These are phyloP conservation scores for Cheracebus regulus DNA, from an alignment of 2,797 vertebrate species.

Conservation along the genomic window DNA sequence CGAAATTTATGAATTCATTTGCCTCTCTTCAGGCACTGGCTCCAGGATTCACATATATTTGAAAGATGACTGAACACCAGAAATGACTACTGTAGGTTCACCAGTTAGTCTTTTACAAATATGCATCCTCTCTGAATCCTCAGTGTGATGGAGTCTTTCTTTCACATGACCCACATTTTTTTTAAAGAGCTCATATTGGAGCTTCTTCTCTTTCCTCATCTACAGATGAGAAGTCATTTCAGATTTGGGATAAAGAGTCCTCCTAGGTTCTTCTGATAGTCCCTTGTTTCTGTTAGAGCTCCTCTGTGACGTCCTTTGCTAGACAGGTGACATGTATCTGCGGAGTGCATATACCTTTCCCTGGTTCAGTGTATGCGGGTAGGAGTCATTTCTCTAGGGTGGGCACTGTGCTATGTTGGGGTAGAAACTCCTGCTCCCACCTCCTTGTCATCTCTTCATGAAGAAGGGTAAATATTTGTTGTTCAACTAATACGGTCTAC, in stretches of 20 bases:
- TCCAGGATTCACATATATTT: neutral
- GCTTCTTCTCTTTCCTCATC: neutral
- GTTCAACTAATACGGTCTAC: neutral
- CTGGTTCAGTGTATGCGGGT: neutral
- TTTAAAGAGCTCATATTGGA: neutral
- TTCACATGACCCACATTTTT: neutral
- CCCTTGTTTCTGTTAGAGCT: neutral
- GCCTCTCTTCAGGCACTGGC: neutral
- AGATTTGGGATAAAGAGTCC: neutral
- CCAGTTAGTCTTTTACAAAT: neutral
- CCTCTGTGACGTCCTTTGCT: neutral
- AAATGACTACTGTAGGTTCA: neutral
- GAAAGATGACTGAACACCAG: neutral
- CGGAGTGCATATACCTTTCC: accelerated
- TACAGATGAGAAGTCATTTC: neutral
- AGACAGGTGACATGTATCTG: no score
- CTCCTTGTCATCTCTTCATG: neutral
- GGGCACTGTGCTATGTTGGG: neutral
- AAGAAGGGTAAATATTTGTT: neutral
- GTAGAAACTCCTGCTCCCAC: neutral
- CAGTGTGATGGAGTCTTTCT: neutral
- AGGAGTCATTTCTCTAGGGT: neutral
- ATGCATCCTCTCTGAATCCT: neutral
- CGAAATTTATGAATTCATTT: neutral
- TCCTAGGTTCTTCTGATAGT: neutral